Conservation (phyloP, 2,888 invertebrate species). For the Ligdia adustata region DNA sequence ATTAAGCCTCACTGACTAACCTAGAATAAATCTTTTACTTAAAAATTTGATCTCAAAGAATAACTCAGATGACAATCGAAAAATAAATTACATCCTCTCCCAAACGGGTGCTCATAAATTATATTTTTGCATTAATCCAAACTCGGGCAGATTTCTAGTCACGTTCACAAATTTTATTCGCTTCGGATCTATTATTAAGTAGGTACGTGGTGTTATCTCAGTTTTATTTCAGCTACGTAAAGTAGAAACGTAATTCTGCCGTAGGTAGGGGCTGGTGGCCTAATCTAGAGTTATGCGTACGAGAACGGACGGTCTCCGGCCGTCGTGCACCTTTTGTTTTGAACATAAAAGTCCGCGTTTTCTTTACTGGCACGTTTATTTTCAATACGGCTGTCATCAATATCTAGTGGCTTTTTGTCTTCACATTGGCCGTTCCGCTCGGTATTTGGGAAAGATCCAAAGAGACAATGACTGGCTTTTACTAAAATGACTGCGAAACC, state of each 20-base stretch:
- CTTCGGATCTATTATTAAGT: constrained; percentile 29
- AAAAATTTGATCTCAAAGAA: constrained; percentile 56
- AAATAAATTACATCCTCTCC: constrained; percentile 61
- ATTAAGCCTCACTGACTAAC: constrained; percentile 61
- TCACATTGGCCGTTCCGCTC: constrained; percentile 48
- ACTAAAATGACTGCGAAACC: constrained; percentile 59
- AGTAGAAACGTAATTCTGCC: constrained; percentile 27
- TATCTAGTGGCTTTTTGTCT: constrained; percentile 61
- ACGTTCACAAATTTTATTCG: constrained; percentile 52
- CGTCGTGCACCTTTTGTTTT: constrained; percentile 30
- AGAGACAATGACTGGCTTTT: constrained; percentile 70
- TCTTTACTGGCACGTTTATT: constrained; percentile 43
- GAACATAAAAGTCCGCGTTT: constrained; percentile 36
- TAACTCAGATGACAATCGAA: constrained; percentile 60
- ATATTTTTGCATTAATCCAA: constrained; percentile 53
- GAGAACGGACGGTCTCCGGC: constrained; percentile 5
- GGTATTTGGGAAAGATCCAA: constrained; percentile 63
- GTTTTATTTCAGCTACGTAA: constrained; percentile 25
- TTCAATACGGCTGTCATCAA: constrained; percentile 54
- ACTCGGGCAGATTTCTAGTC: constrained; percentile 49
- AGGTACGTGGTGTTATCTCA: constrained; percentile 36
- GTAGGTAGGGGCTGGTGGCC: constrained; percentile 16
- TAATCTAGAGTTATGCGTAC: constrained; percentile 20
- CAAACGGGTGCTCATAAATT: constrained; percentile 52
- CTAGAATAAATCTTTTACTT: constrained; percentile 58